Base-by-base conservation (phyloP, 2,888 invertebrate species). In the Oscheius sp. region DNA sequence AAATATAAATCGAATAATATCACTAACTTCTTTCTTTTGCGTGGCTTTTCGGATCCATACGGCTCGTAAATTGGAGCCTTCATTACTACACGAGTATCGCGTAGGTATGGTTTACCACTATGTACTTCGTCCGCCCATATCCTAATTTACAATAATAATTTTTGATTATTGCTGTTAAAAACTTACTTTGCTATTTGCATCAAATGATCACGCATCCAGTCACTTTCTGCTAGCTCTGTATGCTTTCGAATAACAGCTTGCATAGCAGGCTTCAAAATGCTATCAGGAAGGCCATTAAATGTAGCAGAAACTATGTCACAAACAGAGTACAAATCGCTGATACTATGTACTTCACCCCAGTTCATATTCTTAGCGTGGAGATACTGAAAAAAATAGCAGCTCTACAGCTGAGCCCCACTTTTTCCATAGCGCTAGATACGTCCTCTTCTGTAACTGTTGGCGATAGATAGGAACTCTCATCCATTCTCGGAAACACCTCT, bases 201-300 rank as follows among this genome's bases (percentile, higher is more conserved):
- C 12, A 81, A 66, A 49, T 81, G 81, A 18, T 76, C 71, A 13
- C 76, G 23, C 73, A 78, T 75, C 79, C 81, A 81, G 52, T 73
- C 69, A 23, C 12, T 27, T 55, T 72, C 49, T n/a, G 71, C 73
- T 18, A 2, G 1, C 9, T 25, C 35, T 2, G 76, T 63, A 76
- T 78, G 75, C 27, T 23, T 16, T 52, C 80, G 72, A 1, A 82
- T 75, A 0, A 63, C 72, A 7, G 52, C 53, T 13, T 77, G 68
- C 76, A 82, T 74, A n/a, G 73, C 76, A n/a, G 77, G 76, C 58
- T 82, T 82, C 69, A 82, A 69, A 53, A 82, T 69, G 27, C 79
- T 77, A 27, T 82, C 80, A 9, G 82, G 82, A 23, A 82, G 61
- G 35, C 82, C 82, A 21, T 73, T 70, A 63, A 74, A 82, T 2